Base-by-base conservation (phyloP, 2,113 vertebrate genomes). In the Ginglymostoma cirratum region DNA sequence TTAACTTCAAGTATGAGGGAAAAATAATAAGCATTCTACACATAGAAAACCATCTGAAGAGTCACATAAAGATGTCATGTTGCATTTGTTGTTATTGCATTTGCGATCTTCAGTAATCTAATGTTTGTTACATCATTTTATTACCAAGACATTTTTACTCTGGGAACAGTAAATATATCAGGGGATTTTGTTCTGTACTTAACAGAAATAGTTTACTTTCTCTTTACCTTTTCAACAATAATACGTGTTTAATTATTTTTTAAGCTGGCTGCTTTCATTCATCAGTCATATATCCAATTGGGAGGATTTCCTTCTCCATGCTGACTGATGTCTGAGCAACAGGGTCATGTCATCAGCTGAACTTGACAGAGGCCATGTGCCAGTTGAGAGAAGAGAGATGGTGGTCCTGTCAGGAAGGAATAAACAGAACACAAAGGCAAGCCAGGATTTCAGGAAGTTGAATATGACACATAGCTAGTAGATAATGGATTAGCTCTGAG, bases 401-500 rank as follows among this genome's bases (percentile, higher is more conserved):
- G 97, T 96, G 66, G 48, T 95, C 55, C 94, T 96, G 96, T 97
- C 96, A 96, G 96, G 96, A 96, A 97, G 96, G 95, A 72, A 97
- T 97, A 97, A 98, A 97, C 97, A 97, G 96, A 97, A 95, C 52
- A 14, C 94, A 94, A 96, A 96, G 95, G 87, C 96, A 80, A 97
- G 96, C 96, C 96, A 97, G 96, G 96, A 86, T 89, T 95, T 94
- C 0, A 45, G 86, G 94, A 97, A 97, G 90, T 96, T 96, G 97
- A 96, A 97, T 97, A 96, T 83, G 92, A 80, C 69, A 96, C 93
- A 97, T 19, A 85, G 97, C 97, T 93, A 96, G 97, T 97, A 97
- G 96, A 96, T 96, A 97, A 97, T 97, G 96, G 97, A 96, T 97
- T 96, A 97, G 96, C 94, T 96, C 97, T 97, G 97, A 96, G 93